Evolutionary conservation across 2,113 vertebrate genomes (phyloP), one percentile per base, ranked within the genome.

Genomic region (Cettia cetti): DNA sequence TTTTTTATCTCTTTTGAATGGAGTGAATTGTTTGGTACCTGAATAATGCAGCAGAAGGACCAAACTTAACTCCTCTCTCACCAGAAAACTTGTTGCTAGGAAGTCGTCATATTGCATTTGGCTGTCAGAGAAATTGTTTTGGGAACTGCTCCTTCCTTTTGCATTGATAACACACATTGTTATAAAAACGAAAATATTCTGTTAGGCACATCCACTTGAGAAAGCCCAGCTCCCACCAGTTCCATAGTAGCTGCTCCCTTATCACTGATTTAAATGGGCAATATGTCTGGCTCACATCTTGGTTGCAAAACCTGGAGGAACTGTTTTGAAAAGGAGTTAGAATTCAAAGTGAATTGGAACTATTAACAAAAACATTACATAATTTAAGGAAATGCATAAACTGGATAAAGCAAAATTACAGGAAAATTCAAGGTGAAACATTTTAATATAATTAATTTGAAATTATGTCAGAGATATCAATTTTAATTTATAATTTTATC

Each of bases 1-100:
- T 95, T 89, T 96, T 93, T 96, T 82, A 89, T 90, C 30, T 84
- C 50, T 90, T 81, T 79, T 92, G 91, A 96, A 83, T 93, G 44
- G 72, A 93, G 35, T 92, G 27, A 95, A 94, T 94, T 95, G 57
- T 92, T 94, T 93, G 85, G n/a, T 50, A 53, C 86, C 60, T 74
- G 33, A 76, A 83, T 95, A 92, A 81, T 6, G 23, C 23, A 33
- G 53, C 39, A 91, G 68, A 90, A 83, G 39, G 50, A 44, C 45
- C 52, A 90, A 96, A 95, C 94, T 91, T 93, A 91, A 65, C 54
- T 83, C 39, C 30, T 50, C 31, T 76, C 64, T 91, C 61, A 69
- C 60, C 53, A 86, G 89, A 72, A 93, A 93, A 50, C 11, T 18
- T 50, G 15, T 42, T 28, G 2, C 20, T 64, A 26, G 19, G 5